Conservation (phyloP, 2,113 vertebrate species). For the Micromys minutus region DNA sequence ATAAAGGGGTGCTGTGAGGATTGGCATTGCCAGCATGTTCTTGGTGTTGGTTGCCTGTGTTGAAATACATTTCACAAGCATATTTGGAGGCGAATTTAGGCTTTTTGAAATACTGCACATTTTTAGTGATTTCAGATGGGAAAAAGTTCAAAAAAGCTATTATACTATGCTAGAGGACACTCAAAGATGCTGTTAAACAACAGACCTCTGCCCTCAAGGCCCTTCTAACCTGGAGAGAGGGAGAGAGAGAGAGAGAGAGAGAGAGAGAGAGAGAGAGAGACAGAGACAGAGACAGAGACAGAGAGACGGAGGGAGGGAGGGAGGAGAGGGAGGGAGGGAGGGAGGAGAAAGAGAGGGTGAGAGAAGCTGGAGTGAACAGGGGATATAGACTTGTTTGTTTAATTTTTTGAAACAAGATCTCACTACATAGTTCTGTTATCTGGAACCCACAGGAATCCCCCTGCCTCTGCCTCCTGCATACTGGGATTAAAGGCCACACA, state of each 20-base stretch:
- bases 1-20: background rate
- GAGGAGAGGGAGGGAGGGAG: too few relatives aligned
- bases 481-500: background rate
- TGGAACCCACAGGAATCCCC: background rate
- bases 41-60: background rate
- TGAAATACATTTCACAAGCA: constrained; percentile 62
- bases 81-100: constrained; percentile 28
- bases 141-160: constrained; percentile 45
- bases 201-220: background rate
- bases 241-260: too few relatives aligned
- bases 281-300: too few relatives aligned
- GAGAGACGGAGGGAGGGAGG: too few relatives aligned
- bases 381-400: background rate
- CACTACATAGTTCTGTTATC: background rate
- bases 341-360: background rate
- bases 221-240: background rate
- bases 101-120: constrained; percentile 58
- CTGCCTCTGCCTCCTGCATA: background rate
- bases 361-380: background rate
- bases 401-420: background rate
- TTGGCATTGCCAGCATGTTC: background rate
- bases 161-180: background rate
- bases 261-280: too few relatives aligned
- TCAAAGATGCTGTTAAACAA: background rate
- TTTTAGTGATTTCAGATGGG: constrained; percentile 61